Base-by-base conservation (phyloP, 2,888 invertebrate species). In the Zelleria hepariella region DNA sequence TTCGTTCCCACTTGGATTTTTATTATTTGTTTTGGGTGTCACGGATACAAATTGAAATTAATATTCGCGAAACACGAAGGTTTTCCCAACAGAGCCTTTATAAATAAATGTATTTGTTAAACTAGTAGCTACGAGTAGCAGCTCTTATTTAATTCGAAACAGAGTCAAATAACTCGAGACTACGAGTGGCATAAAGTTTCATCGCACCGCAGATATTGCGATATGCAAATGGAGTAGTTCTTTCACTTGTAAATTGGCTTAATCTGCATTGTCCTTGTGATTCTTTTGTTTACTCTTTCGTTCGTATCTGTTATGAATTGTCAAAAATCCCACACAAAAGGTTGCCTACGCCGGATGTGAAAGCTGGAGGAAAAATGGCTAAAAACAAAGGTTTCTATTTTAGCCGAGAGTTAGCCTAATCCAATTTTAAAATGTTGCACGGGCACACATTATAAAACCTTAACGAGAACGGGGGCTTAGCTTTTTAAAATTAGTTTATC, bases 401-500 rank as follows among this genome's bases (percentile, higher is more conserved):
- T 57, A 67, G 71, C 71, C 71, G 74, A 67, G 69, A 71, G 72
- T 69, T 71, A 68, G 72, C 70, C 73, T 78, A 80, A 81, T 80
- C 79, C 79, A 75, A 78, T 82, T 85, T 80, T 81, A 83, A 82
- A 85, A 84, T 78, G 79, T 81, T 75, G 74, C 74, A 72, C 64
- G 75, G 75, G 75, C 77, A 80, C 78, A 82, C 82, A 83, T 82
- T 83, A 82, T 80, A 82, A 80, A 81, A 79, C 61, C 57, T 57
- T 61, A 61, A 61, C 77, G 78, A 59, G 80, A 82, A 79, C 77
- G 77, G 76, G 77, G 82, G 87, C 87, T 88, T 86, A 87, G 76
- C 87, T 84, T 82, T 85, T 84, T 58, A 61, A 87, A 87, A 87
- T 88, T 87, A 87, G 88, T 88, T 86, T 86, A 85, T 82, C 80